These are phyloP conservation scores for Drosophila colorata DNA, from an alignment of 2,888 invertebrate species.

Conservation along the genomic window DNA sequence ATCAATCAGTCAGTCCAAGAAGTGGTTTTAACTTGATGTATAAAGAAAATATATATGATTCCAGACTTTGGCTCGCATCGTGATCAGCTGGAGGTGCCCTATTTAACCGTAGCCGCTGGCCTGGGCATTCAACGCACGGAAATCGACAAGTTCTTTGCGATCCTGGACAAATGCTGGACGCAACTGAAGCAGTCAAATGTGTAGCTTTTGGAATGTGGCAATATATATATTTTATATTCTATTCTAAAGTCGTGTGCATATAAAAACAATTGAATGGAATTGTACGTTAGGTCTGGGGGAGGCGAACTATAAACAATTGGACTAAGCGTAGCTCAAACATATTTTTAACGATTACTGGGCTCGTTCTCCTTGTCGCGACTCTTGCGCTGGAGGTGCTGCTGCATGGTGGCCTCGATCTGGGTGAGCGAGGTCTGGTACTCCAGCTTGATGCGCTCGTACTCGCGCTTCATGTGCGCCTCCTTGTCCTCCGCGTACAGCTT, in stretches of 20 bases:
- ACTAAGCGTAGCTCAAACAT: conserved; percentile 1
- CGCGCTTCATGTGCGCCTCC: conserved; percentile 88
- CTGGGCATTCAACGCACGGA: conserved; percentile 89
- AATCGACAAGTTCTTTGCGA: conserved; percentile 89
- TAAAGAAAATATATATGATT: too few relatives aligned
- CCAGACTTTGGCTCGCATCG: conserved; percentile 91
- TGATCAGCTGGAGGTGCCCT: conserved; percentile 85
- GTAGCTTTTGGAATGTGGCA: conserved; percentile 3
- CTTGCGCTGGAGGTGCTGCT: conserved; percentile 76
- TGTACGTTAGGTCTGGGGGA: not conserved
- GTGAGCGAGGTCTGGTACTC: conserved; percentile 86
- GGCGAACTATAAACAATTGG: conserved; percentile 17
- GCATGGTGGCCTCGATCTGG: conserved; percentile 78
- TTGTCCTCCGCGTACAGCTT: conserved; percentile 89
- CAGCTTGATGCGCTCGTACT: conserved; percentile 88
- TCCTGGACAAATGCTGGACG: conserved; percentile 87
- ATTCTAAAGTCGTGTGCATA: conserved; percentile 4
- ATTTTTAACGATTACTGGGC: conserved; percentile 49
- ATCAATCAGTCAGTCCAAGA: too few relatives aligned
- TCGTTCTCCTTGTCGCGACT: conserved; percentile 63
- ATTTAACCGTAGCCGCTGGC: conserved; percentile 91
- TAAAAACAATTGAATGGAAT: conserved; percentile 22
- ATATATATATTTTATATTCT: conserved; percentile 5
- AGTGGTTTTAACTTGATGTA: too few relatives aligned
- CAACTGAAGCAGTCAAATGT: conserved; percentile 5